Evolutionary conservation across 2,113 vertebrate species (phyloP), one percentile per base, ranked within the genome.

Genomic region (Anser brachyrhynchus): DNA sequence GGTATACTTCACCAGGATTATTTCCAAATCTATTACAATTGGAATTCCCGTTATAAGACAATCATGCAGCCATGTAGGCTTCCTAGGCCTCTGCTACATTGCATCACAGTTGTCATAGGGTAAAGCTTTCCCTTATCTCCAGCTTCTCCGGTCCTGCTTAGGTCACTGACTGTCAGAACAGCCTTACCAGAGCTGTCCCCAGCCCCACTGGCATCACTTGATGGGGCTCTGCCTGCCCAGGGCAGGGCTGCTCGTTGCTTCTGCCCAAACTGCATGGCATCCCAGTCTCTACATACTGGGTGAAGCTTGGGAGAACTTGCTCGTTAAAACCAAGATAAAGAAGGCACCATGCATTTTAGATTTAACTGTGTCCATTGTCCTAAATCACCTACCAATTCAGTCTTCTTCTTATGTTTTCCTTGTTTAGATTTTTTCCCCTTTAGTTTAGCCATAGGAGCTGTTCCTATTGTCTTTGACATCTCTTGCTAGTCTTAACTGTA

Each of bases 151-250:
- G 10, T 7, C 11, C 58, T 46, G 13, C 21, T 28, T 18, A 58
- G 6, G 17, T 69, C 10, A 6, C 13, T 67, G 13, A 26, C 26
- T 69, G 26, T 12, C 25, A 43, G 16, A 18, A 11, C 31, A 52
- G 3, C 3, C 21, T 52, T 69, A 3, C 17, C 26, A 75, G 39
- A 44, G 9, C 8, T 82, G 39, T 5, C 20, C 13, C 35, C n/a
- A 9, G 3, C 25, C 26, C 21, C 1, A 2, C 8, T 0, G 2
- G 11, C 10, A 29, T 29, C 28, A 39, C 12, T n/a, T 46, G 2
- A 14, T 62, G 22, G 9, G 12, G 15, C n/a, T n/a, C 28, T 69
- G 6, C 13, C 33, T 64, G 23, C 25, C 19, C 13, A 8, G 10
- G 31, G 4, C 3, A 39, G 10, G 21, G 10, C 15, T 43, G 26